phyloP scores from a whole-genome alignment of 2,888 invertebrate species.

The Carcina quercana region DNA sequence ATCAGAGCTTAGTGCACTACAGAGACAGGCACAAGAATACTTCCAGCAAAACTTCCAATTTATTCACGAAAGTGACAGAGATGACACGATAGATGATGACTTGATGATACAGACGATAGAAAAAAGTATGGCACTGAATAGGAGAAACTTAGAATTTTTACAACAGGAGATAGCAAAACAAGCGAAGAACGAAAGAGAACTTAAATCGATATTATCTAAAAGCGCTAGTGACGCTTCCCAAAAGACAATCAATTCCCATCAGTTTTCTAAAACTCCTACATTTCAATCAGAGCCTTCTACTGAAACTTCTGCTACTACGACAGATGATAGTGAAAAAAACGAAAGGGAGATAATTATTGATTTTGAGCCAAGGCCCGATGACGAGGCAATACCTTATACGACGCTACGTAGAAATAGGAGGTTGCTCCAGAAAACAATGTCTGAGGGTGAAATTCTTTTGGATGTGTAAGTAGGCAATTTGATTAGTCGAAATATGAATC shows the following conservation, averaged over 20 bases:
- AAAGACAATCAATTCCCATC: conserved; percentile 55
- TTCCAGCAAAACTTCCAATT: conserved; percentile 72
- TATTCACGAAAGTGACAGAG: conserved; percentile 68
- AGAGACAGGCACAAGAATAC: conserved; percentile 64
- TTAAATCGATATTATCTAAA: conserved; percentile 60
- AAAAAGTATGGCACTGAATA: conserved; percentile 69
- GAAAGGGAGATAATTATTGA: conserved; percentile 90
- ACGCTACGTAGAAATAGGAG: conserved; percentile 64
- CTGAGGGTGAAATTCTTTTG: conserved; percentile 85
- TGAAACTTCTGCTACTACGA: conserved; percentile 67
- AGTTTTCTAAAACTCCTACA: conserved; percentile 64
- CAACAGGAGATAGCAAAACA: conserved; percentile 72
- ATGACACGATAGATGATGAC: conserved; percentile 68
- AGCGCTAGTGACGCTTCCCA: conserved; percentile 63
- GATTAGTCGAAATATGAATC: too few species aligned
- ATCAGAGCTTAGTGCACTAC: conserved; percentile 55
- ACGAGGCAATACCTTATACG: conserved; percentile 78
- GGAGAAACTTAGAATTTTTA: conserved; percentile 63
- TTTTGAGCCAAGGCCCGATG: conserved; percentile 84
- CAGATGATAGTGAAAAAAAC: conserved; percentile 75
- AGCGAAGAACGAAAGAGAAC: conserved; percentile 48
- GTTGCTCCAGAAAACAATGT: conserved; percentile 82
- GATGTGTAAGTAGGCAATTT: conserved; percentile 58
- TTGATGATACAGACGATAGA: conserved; percentile 65
- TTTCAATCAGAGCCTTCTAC: conserved; percentile 71